A percentile compares a stretch with the other conserved stretches of the same genome.
Conservation (phyloP, 2,113 vertebrate species). For the Kobus ellipsiprymnus region DNA sequence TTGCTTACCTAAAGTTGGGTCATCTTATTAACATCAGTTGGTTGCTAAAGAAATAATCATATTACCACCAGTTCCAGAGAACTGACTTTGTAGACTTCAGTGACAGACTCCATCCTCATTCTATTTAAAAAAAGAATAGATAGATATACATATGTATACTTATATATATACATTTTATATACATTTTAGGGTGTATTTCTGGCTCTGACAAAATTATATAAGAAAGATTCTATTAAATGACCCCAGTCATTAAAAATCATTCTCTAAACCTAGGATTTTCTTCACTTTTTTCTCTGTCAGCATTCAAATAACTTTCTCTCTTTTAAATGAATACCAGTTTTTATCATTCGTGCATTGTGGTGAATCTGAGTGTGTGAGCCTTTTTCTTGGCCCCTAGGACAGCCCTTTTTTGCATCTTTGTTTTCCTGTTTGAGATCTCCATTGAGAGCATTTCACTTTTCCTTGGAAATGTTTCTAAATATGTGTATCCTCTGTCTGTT, state of each 20-base stretch:
- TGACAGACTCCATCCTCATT: neutral
- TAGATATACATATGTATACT: neutral
- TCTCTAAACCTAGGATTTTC: conserved; percentile 6
- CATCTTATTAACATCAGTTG: conserved; percentile 10
- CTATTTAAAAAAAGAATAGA: neutral
- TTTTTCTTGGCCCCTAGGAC: neutral
- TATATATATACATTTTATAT: neutral
- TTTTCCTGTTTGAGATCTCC: conserved; percentile 16
- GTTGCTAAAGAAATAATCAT: conserved; percentile 14
- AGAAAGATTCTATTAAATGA: neutral
- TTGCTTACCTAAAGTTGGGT: conserved; percentile 1
- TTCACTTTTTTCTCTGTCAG: neutral
- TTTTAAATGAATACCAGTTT: conserved; percentile 23
- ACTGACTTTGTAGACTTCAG: neutral
- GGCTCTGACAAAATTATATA: conserved; percentile 1
- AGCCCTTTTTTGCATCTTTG: conserved; percentile 16
- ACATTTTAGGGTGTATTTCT: conserved; percentile 19
- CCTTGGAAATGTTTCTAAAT: conserved; percentile 30
- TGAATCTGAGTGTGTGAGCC: neutral
- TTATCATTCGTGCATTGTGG: neutral
- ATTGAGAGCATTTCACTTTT: conserved; percentile 5
- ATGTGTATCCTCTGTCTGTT: conserved; percentile 28
- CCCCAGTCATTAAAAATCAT: conserved; percentile 17
- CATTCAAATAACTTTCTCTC: conserved; percentile 20
- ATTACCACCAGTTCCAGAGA: neutral